These are phyloP conservation scores for Galaxea fascicularis DNA, from an alignment of 92 coral and sea anemone species.

Conservation along the genomic window DNA sequence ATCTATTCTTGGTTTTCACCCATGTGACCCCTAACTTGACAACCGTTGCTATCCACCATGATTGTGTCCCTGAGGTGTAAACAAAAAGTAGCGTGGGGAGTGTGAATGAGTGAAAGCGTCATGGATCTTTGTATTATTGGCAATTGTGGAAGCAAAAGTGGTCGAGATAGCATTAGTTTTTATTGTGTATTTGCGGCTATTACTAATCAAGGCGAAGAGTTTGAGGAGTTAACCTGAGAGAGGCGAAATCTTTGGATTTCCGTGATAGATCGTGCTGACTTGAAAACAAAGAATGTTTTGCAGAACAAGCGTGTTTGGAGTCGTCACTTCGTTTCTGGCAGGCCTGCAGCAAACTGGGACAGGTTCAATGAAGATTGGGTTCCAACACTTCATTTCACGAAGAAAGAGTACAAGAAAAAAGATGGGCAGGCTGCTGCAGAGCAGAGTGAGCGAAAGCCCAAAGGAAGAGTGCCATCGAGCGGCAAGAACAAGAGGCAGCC, in stretches of 20 bases:
- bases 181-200: conserved; percentile 18
- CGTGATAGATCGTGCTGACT: conserved; percentile 23
- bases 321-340: conserved; percentile 28
- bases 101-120: neutral
- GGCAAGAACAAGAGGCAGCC: conserved; percentile 27
- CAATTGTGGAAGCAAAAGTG: conserved; percentile 33
- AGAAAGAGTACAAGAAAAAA: conserved; percentile 27
- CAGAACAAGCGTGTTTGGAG: conserved; percentile 18
- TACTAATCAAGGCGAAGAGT: too few relatives aligned
- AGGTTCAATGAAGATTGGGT: conserved; percentile 46
- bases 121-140: conserved; percentile 29
- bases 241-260: conserved; percentile 45
- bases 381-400: conserved; percentile 23
- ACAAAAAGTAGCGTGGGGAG: conserved; percentile 33
- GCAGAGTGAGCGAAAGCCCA: conserved; percentile 25
- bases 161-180: neutral
- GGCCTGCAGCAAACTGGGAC: conserved; percentile 38
- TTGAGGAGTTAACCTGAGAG: conserved; percentile 33
- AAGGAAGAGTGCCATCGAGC: conserved; percentile 28
- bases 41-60: conserved; percentile 29
- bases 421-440: conserved; percentile 14
- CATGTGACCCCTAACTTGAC: conserved; percentile 25
- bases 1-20: conserved; percentile 45
- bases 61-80: conserved; percentile 39
- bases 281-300: conserved; percentile 28